phyloP scores from a whole-genome alignment of 2,113 vertebrate species.

The Sceloporus tristichus region DNA sequence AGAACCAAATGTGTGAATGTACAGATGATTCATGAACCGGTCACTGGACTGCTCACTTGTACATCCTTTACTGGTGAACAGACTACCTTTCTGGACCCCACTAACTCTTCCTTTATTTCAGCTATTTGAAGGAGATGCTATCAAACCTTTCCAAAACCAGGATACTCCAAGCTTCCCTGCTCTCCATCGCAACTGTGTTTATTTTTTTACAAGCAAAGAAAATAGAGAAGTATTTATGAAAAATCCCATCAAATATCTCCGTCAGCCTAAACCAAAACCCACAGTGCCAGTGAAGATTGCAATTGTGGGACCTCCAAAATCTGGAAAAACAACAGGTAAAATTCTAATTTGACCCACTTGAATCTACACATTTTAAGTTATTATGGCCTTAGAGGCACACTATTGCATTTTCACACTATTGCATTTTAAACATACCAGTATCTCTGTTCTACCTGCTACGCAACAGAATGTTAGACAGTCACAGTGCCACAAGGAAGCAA shows the following conservation, averaged over 20 bases:
- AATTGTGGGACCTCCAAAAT: conserved; percentile 91
- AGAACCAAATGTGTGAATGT: too few species aligned
- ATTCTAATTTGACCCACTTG: neutral
- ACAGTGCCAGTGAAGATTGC: conserved; percentile 86
- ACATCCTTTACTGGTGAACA: too few species aligned
- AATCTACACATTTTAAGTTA: too few species aligned
- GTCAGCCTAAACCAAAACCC: conserved; percentile 84
- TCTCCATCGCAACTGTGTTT: conserved; percentile 90
- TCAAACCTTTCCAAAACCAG: conserved; percentile 82
- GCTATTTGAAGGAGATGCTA: conserved; percentile 85
- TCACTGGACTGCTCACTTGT: too few species aligned
- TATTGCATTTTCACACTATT: neutral
- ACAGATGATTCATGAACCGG: too few species aligned
- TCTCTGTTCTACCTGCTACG: neutral
- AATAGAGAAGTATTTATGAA: conserved; percentile 87
- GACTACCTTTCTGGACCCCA: conserved; percentile 19
- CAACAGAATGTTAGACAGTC: neutral
- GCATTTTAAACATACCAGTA: conserved; percentile 4
- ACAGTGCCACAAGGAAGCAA: neutral
- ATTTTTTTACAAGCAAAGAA: conserved; percentile 90
- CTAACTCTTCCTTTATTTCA: conserved; percentile 67
- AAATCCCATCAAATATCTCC: conserved; percentile 92
- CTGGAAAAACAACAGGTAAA: conserved; percentile 93
- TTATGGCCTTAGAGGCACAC: neutral
- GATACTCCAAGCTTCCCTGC: conserved; percentile 79